These are phyloP conservation scores for Callionymus lyra DNA, from an alignment of 2,113 vertebrate genomes.

Conservation along the genomic window DNA sequence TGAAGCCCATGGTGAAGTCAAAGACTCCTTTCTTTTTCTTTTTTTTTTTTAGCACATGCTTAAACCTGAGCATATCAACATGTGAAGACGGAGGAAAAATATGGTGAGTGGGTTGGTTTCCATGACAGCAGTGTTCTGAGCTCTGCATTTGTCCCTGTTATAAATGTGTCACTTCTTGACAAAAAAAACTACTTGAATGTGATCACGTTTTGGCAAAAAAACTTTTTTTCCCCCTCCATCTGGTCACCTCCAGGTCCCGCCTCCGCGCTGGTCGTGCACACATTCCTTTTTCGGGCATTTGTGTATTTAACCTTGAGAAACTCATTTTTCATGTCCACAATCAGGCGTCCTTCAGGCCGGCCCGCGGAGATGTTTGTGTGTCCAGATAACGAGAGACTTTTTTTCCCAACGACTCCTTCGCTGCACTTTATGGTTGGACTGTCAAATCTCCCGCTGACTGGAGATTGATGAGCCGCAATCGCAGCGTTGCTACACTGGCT, in stretches of 20 bases:
- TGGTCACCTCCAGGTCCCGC: background rate
- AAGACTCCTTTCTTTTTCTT: too few relatives aligned
- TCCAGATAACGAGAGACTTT: constrained; percentile 32
- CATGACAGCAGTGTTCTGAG: too few relatives aligned
- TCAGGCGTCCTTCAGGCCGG: constrained; percentile 28
- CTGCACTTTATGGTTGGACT: constrained; percentile 28
- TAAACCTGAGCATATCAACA: too few relatives aligned
- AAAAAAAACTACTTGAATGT: too few relatives aligned
- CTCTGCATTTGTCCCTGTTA: too few relatives aligned
- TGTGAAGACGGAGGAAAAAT: too few relatives aligned
- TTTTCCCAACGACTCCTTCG: constrained; percentile 26
- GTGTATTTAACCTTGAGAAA: constrained; percentile 41
- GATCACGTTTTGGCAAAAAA: too few relatives aligned
- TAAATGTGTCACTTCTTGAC: too few relatives aligned
- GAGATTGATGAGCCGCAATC: constrained; percentile 27
- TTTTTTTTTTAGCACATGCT: too few relatives aligned
- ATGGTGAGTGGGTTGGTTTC: too few relatives aligned
- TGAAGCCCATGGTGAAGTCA: too few relatives aligned
- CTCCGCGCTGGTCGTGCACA: constrained; percentile 12
- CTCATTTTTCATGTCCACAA: constrained; percentile 36
- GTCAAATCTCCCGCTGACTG: constrained; percentile 32
- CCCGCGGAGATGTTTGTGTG: constrained; percentile 22
- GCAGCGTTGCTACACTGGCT: constrained; percentile 20
- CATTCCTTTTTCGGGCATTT: constrained; percentile 5
- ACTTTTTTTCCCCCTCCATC: too few relatives aligned